Evolutionary conservation across 2,113 vertebrate species (phyloP).

Genomic region (Circaetus gallicus): DNA sequence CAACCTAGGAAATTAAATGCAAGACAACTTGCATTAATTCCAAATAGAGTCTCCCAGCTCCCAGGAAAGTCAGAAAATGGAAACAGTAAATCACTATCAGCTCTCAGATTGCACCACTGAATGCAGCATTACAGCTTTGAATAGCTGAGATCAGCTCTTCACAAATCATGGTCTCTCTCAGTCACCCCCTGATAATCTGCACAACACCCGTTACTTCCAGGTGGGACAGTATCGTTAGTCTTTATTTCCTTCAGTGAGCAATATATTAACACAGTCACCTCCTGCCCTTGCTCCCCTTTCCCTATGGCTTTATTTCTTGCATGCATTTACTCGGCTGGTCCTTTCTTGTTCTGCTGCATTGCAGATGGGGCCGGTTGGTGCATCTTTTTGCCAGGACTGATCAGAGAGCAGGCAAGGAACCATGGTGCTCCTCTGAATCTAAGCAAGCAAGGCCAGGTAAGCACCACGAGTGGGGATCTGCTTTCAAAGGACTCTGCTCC

Average conservation of each 20-base stretch:
- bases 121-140: background rate
- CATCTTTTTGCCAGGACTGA: background rate
- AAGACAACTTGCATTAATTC: background rate
- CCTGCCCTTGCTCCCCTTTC: background rate
- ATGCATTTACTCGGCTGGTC: background rate
- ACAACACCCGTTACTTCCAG: background rate
- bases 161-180: background rate
- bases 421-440: background rate
- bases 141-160: background rate
- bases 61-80: background rate
- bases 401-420: background rate
- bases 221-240: rapidly evolving
- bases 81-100: background rate
- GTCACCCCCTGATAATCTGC: background rate
- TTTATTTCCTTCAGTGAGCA: background rate
- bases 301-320: background rate
- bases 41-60: background rate
- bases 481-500: background rate
- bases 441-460: background rate
- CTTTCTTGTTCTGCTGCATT: background rate
- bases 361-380: background rate
- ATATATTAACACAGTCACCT: background rate
- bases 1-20: background rate
- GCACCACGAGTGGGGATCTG: background rate
- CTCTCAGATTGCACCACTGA: background rate